Base-by-base conservation (phyloP, 2,797 vertebrate species). In the Halcyon leucocephala region DNA sequence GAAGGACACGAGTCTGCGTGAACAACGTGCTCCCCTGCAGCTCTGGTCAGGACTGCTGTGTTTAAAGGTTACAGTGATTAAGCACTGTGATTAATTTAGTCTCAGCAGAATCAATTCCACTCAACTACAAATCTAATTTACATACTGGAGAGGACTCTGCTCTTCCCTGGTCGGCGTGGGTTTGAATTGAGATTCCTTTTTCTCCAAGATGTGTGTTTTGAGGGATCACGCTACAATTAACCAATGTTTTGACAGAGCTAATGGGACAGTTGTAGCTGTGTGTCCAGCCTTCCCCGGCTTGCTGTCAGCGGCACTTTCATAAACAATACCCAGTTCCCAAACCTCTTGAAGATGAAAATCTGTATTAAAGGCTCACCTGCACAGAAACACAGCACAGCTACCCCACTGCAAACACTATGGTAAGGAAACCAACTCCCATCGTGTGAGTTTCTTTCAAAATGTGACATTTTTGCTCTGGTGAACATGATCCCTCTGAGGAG, bases 1-100 rank as follows among this genome's bases (percentile, higher is more conserved):
- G 94, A 97, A 97, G 95, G 96, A 95, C 84, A 67, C 87, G 67
- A 95, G 92, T 37, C 90, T 57, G 58, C 1, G 31, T 90, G 95
- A 96, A 80, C 76, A 91, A 82, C 29, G 61, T 41, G 87, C 86
- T 91, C 54, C 92, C 97, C 97, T 10, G 61, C 82, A 96, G 98
- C 96, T 95, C 94, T 96, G 96, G 97, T 93, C 96, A 96, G 96
- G 95, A 95, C 95, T 95, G 95, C 90, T 88, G 2, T 93, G 92
- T 93, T 98, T 97, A 98, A 98, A 98, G 98, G 98, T 98, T 98
- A 97, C 95, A 97, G 96, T 97, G 98, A 99, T 99, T 99, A 99
- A 98, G 98, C 96, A 95, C 96, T 95, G 97, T 98, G 98, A 99
- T 99, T 99, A 98, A 99, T 99, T 99, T 98, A 99, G 98, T 98